These are phyloP conservation scores for Myiozetetes cayanensis DNA, from an alignment of 2,113 vertebrate genomes.

Conservation along the genomic window DNA sequence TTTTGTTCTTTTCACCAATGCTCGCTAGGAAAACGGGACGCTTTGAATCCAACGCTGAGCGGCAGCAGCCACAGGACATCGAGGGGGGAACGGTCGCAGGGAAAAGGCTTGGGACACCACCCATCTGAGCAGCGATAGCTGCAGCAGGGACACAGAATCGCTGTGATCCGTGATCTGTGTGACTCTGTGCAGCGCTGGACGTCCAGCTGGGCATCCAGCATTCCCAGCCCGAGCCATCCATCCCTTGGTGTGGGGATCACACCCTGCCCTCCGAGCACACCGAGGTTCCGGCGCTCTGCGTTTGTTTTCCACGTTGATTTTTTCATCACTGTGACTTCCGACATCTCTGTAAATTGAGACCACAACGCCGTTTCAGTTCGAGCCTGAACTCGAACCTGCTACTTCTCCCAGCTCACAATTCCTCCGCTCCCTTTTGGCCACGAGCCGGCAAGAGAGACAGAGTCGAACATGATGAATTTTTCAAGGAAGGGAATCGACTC, in stretches of 20 bases:
- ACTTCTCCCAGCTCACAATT: not conserved
- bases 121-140: not conserved
- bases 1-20: not conserved
- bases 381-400: not conserved
- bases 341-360: not conserved
- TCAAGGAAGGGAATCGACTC: not conserved
- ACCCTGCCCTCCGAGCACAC: not conserved
- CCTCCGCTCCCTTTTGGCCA: not conserved
- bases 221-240: not conserved
- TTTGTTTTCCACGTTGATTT: not conserved
- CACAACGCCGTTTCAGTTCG: not conserved
- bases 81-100: not conserved
- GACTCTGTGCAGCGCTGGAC: too few relatives aligned
- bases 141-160: rapidly evolving
- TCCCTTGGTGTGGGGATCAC: not conserved
- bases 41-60: not conserved
- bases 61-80: not conserved
- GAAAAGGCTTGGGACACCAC: not conserved
- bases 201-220: not conserved
- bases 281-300: not conserved
- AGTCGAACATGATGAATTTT: not conserved
- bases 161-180: not conserved
- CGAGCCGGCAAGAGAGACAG: not conserved
- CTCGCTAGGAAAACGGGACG: not conserved
- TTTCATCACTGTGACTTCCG: not conserved